These are phyloP conservation scores for Vireo altiloquus DNA, from an alignment of 2,113 vertebrate genomes.

Conservation along the genomic window DNA sequence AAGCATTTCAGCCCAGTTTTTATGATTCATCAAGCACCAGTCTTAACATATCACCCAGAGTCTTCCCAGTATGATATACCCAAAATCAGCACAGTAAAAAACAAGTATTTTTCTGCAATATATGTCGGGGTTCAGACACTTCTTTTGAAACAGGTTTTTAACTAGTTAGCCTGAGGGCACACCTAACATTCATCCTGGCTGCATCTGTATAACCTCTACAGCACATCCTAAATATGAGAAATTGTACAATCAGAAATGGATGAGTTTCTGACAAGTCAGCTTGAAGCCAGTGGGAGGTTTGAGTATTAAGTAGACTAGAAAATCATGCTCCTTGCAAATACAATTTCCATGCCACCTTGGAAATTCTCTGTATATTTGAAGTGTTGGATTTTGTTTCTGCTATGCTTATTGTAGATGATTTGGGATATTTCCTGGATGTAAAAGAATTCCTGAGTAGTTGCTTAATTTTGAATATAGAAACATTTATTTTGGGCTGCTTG, in stretches of 20 bases:
- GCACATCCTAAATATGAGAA: background rate
- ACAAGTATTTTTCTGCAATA: background rate
- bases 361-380: background rate
- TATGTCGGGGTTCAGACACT: background rate
- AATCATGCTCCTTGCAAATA: background rate
- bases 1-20: slow-evolving; percentile 2
- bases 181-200: background rate
- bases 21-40: slow-evolving; percentile 22
- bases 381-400: background rate
- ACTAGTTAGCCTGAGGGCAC: slow-evolving; percentile 2
- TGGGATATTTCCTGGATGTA: background rate
- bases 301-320: background rate
- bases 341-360: background rate
- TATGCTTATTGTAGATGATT: background rate
- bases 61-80: background rate
- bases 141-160: slow-evolving; percentile 16
- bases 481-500: background rate
- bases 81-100: slow-evolving; percentile 14
- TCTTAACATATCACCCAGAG: background rate
- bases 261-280: background rate
- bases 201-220: background rate
- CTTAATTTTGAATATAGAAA: background rate
- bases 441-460: background rate
- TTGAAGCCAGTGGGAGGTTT: background rate
- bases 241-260: background rate